Evolutionary conservation across 2,888 invertebrate species (phyloP).

Genomic region (Drosophila yooni): DNA sequence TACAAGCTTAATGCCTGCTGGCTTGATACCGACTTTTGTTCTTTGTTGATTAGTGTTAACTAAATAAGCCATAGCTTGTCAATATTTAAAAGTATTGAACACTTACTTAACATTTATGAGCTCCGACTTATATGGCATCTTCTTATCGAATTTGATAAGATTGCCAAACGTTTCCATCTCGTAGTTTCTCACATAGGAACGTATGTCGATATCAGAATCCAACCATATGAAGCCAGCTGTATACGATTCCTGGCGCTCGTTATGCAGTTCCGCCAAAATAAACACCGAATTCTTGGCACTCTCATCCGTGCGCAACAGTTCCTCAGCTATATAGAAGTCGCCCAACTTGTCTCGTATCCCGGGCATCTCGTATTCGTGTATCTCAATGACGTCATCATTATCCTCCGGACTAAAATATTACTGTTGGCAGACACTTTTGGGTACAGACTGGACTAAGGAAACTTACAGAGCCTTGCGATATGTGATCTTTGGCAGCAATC

Average conservation of each 20-base stretch:
- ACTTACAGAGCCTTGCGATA: slow-evolving; percentile 81
- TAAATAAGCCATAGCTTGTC: not conserved
- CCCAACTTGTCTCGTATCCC: slow-evolving; percentile 87
- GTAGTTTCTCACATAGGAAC: slow-evolving; percentile 64
- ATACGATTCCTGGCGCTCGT: slow-evolving; percentile 18
- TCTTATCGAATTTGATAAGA: slow-evolving; percentile 56
- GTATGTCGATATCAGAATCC: slow-evolving; percentile 66
- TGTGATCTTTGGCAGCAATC: slow-evolving; percentile 55
- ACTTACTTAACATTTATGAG: slow-evolving; percentile 55
- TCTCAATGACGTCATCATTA: slow-evolving; percentile 89
- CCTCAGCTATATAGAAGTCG: slow-evolving; percentile 89
- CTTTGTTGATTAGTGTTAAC: not conserved
- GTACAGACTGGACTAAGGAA: slow-evolving; percentile 2
- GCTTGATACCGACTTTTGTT: not conserved
- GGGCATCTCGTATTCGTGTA: slow-evolving; percentile 86
- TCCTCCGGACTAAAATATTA: slow-evolving; percentile 88
- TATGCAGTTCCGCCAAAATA: slow-evolving; percentile 87
- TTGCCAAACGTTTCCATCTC: slow-evolving; percentile 75
- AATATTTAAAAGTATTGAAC: not conserved
- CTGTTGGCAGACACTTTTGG: not conserved
- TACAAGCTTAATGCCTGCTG: not conserved
- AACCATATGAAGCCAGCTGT: slow-evolving; percentile 81
- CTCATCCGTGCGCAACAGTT: slow-evolving; percentile 85
- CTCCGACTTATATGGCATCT: slow-evolving; percentile 15
- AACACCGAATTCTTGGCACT: slow-evolving; percentile 79